Base-by-base conservation (phyloP, 2,888 invertebrate species). In the Apotomis turbidana region DNA sequence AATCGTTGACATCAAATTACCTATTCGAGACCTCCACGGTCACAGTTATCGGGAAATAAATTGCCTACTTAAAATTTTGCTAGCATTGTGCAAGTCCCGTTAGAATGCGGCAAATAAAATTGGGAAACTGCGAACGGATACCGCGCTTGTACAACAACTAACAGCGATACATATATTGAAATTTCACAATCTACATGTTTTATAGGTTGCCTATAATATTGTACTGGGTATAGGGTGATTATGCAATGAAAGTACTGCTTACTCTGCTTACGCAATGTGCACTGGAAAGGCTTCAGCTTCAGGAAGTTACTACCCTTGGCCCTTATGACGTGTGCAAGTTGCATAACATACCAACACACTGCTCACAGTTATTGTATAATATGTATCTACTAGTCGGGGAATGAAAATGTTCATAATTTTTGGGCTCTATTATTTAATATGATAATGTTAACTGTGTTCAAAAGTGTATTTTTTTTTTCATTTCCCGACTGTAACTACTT, bases 1-100 rank as follows among this genome's bases (percentile, higher is more conserved):
- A 72, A 72, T 63, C 72, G 68, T 72, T 72, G 72, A 72, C 72
- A 72, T 72, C 62, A 72, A 72, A 72, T 63, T 62, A 63, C 57
- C 49, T 62, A 62, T 68, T 72, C 57, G 57, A 71, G 61, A 58
- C 72, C 62, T 68, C 61, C 68, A 71, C 54, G 61, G 71, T 68
- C 71, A 68, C 41, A 68, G 62, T 68, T 62, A 68, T 62, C 57
- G 15, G 27, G 41, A 68, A 68, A 58, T 15, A 52, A 63, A 8
- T 9, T 51, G 27, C 27, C 4, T 13, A 36, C 51, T 59, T 59
- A 15, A 58, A 49, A 38, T 38, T 51, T 68, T 9, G 57, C 55
- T 12, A n/a, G n/a, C 27, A 6, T 8, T 9, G 12, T 13, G 9
- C 51, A 5, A 46, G 36, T 54, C 62, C 5, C 13, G 13, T 52